A percentile compares a stretch with the other conserved stretches of the same genome.
Evolutionary conservation across 2,797 vertebrate genomes (phyloP).

Genomic region (Gouania willdenowi): DNA sequence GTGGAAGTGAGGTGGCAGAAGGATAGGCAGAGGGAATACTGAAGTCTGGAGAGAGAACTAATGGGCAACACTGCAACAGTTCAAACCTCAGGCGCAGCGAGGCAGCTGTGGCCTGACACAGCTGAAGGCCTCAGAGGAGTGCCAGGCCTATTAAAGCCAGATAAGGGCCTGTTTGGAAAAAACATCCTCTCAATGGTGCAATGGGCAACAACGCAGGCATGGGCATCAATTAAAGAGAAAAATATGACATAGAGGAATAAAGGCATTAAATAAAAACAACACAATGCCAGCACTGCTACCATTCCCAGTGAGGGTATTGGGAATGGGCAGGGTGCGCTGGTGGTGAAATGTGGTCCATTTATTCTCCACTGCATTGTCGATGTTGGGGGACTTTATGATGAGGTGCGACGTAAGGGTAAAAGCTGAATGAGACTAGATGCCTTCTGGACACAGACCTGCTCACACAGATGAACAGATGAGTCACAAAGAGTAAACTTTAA

Average conservation of each 20-base stretch:
- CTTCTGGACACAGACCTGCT: constrained; percentile 68
- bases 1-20: constrained; percentile 41
- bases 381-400: constrained; percentile 66
- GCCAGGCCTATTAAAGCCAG: constrained; percentile 78
- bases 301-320: constrained; percentile 58
- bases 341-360: constrained; percentile 68
- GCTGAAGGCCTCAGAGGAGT: constrained; percentile 80
- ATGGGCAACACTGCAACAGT: constrained; percentile 73
- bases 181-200: constrained; percentile 72
- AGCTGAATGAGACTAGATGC: constrained; percentile 81
- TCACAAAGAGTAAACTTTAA: constrained; percentile 55
- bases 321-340: constrained; percentile 57
- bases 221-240: constrained; percentile 79
- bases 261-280: constrained; percentile 77
- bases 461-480: constrained; percentile 68
- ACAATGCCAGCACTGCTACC: constrained; percentile 60
- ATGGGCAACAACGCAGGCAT: constrained; percentile 66
- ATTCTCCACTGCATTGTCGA: constrained; percentile 62
- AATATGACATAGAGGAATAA: constrained; percentile 76
- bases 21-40: constrained; percentile 61
- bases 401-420: constrained; percentile 76
- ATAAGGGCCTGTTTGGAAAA: constrained; percentile 81
- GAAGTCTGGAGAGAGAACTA: constrained; percentile 73
- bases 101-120: constrained; percentile 78
- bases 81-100: constrained; percentile 69